Evolutionary conservation across 2,888 invertebrate species (phyloP).

Genomic region (Dendrolimus houi): DNA sequence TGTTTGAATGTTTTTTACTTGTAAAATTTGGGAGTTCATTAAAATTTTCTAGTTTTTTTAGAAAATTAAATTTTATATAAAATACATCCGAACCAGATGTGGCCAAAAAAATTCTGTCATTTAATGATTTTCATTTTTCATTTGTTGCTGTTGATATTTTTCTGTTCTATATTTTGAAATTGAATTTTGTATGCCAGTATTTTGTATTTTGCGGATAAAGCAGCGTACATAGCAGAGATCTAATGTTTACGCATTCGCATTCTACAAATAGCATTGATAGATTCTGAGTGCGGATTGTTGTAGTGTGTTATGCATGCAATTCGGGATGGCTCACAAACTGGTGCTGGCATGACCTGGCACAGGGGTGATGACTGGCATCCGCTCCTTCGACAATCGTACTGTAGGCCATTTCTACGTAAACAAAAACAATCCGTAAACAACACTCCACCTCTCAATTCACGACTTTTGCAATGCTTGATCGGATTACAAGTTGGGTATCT

Average conservation of each 20-base stretch:
- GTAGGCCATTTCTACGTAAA: constrained; percentile 74
- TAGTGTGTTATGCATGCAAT: constrained; percentile 47
- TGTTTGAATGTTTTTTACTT: background rate
- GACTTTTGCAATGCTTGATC: constrained; percentile 37
- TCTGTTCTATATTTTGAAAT: constrained; percentile 1
- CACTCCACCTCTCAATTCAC: constrained; percentile 68
- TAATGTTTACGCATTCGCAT: constrained; percentile 20
- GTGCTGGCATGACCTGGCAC: constrained; percentile 44
- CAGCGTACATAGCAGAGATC: background rate
- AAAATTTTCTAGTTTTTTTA: constrained; percentile 22
- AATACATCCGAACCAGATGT: constrained; percentile 36
- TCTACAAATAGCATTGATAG: constrained; percentile 41
- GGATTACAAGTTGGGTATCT: constrained; percentile 8
- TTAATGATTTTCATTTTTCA: constrained; percentile 22
- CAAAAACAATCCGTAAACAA: constrained; percentile 73
- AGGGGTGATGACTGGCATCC: constrained; percentile 59
- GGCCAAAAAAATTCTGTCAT: constrained; percentile 37
- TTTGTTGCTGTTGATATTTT: constrained; percentile 18
- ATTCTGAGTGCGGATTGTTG: constrained; percentile 53
- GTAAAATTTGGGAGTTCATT: background rate
- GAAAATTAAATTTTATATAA: constrained; percentile 25
- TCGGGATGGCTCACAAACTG: constrained; percentile 45
- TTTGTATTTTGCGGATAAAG: background rate
- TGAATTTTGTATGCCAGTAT: background rate
- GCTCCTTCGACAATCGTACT: constrained; percentile 70